Evolutionary conservation across 2,888 invertebrate genomes (phyloP).

Genomic region (Digitonthophagus gazella): DNA sequence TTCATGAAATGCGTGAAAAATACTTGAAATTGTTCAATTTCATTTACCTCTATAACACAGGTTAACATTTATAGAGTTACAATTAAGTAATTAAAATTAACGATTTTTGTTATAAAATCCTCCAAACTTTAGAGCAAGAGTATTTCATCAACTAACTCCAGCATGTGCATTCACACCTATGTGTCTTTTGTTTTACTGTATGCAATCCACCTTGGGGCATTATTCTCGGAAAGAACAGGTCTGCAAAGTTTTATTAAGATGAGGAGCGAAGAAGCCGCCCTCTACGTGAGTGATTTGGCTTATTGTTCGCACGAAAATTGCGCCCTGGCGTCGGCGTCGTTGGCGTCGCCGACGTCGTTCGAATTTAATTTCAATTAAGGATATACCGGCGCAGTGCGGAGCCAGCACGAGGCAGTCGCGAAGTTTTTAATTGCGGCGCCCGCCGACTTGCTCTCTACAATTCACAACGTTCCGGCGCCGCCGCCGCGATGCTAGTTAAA

Average conservation of each 20-base stretch:
- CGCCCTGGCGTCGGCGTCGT: not conserved
- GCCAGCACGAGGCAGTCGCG: not conserved
- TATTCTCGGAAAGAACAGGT: no score
- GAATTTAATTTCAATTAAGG: conserved; percentile 15
- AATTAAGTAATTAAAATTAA: no score
- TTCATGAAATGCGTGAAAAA: not conserved
- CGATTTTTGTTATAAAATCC: no score
- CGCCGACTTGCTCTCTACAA: not conserved
- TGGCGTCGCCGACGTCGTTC: not conserved
- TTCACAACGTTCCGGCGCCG: not conserved
- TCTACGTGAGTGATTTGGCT: not conserved
- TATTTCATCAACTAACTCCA: not conserved
- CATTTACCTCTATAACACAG: no score
- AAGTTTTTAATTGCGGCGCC: conserved; percentile 11
- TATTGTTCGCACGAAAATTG: not conserved
- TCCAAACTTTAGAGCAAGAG: no score
- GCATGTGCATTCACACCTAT: not conserved
- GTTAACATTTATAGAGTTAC: no score
- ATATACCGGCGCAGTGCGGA: conserved; percentile 1
- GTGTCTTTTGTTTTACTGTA: not conserved
- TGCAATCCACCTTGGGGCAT: not conserved
- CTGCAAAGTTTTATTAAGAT: conserved; percentile 3
- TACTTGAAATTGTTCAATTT: no score
- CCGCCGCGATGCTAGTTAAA: not conserved
- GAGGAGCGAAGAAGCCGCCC: not conserved